Base-by-base conservation (phyloP, 2,888 invertebrate genomes). In the Gari tellinella region DNA sequence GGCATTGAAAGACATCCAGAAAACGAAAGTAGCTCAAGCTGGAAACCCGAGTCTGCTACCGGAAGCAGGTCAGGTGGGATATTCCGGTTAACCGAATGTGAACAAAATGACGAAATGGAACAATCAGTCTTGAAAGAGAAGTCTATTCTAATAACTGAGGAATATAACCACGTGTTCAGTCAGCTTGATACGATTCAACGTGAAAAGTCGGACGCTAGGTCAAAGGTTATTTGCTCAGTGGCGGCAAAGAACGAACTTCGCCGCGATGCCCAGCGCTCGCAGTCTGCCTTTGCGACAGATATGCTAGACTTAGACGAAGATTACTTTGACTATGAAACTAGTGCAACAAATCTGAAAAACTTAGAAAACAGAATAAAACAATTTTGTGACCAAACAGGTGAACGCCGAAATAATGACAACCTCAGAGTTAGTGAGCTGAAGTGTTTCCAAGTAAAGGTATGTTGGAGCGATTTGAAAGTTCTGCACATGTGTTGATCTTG, bases 251-350 rank as follows among this genome's bases (percentile, higher is more conserved):
- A 67, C 40, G 81, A 83, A 62, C 51, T 83, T n/a, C 64, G 72
- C 14, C 65, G 69, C 17, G 79, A 80, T 37, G 70, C 79, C 40
- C 66, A 72, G 17, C 72, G 75, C 26, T 66, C 78, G 12, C 72
- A 73, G 45, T 49, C 74, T 8, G 76, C 72, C 8, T 73, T 72
- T 40, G 62, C 78, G 19, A 73, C 70, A 38, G 67, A 80, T 26
- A 60, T 80, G 45, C 74, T 48, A 38, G 76, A 76, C 51, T 46
- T 69, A 48, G 63, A 81, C 23, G 66, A 70, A 53, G 84, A 85
- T 38, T 81, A 80, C 57, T 90, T 89, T 74, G 90, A 90, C 73
- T 82, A 82, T 78, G 90, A 90, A 68, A 90, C 90, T 8, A 88
- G 90, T 68, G 87, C 88, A 15, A 58, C 69, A 0, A 84, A 86